Evolutionary conservation across 1,140 invertebrate genomes (phyloP).

Genomic region (Sinonovacula constricta): DNA sequence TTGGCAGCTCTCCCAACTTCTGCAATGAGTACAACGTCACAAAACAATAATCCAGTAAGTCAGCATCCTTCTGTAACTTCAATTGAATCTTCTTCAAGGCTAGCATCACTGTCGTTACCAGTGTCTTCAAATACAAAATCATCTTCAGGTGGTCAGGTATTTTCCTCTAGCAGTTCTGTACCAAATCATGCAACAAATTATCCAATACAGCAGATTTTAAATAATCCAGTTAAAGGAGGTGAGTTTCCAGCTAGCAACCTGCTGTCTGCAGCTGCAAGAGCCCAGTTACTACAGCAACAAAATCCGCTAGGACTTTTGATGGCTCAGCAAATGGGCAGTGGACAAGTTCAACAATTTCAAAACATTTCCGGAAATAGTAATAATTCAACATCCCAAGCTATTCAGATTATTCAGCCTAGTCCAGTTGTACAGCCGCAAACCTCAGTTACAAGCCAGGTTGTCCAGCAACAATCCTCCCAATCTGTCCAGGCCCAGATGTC

Average conservation of each 20-base stretch:
- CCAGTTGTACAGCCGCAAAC: no score
- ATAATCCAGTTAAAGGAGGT: slow-evolving; percentile 70
- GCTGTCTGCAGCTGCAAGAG: slow-evolving; percentile 68
- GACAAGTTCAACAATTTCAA: no score
- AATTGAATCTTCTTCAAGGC: neutral
- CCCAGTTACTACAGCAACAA: slow-evolving; percentile 63
- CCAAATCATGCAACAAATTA: slow-evolving; percentile 9
- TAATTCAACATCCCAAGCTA: no score
- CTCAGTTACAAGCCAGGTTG: no score
- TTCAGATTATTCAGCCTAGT: no score
- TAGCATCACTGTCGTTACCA: neutral
- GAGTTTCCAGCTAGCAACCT: slow-evolving; percentile 73
- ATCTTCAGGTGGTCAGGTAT: neutral
- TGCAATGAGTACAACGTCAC: neutral
- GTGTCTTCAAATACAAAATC: no score
- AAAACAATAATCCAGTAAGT: neutral
- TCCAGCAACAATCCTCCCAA: no score
- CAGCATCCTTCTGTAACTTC: neutral
- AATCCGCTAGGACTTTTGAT: slow-evolving; percentile 36
- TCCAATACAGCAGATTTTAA: slow-evolving; percentile 55
- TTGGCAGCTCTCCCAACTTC: neutral
- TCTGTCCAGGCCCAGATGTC: no score
- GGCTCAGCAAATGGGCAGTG: slow-evolving; percentile 14
- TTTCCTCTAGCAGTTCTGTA: neutral
- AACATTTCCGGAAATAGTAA: no score